These are phyloP conservation scores for Pipra filicauda DNA, from an alignment of 2,113 vertebrate species.

Conservation along the genomic window DNA sequence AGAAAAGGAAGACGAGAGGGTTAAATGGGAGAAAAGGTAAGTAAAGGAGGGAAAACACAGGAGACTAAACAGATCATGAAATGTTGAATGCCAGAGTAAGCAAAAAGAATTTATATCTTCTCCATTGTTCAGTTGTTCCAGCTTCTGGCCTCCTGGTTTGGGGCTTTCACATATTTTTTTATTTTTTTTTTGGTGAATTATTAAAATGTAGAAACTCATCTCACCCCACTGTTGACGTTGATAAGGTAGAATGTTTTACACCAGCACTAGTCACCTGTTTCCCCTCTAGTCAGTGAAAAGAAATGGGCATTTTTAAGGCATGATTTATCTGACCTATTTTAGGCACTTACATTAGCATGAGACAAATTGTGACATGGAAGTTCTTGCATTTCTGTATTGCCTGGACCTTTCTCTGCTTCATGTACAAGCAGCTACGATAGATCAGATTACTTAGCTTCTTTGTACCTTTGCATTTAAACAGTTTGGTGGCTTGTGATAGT, in stretches of 20 bases:
- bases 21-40: background rate
- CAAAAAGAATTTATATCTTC: background rate
- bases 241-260: background rate
- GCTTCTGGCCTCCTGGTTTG: background rate
- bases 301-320: background rate
- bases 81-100: background rate
- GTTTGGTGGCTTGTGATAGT: background rate
- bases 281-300: background rate
- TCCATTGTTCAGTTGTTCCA: background rate
- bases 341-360: background rate
- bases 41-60: background rate
- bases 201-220: background rate
- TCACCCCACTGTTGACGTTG: background rate
- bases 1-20: rapidly evolving
- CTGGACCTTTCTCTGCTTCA: background rate
- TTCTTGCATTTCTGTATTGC: background rate
- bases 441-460: background rate
- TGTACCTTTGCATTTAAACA: background rate
- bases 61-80: background rate
- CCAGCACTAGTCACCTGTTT: background rate
- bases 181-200: background rate
- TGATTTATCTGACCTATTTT: background rate
- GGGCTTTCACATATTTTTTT: background rate
- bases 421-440: background rate
- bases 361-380: background rate